Evolutionary conservation across 53 echinoderm and acorn worm genomes (phyloP), one percentile per base, ranked within the genome.

Genomic region (Arbacia lixula): DNA sequence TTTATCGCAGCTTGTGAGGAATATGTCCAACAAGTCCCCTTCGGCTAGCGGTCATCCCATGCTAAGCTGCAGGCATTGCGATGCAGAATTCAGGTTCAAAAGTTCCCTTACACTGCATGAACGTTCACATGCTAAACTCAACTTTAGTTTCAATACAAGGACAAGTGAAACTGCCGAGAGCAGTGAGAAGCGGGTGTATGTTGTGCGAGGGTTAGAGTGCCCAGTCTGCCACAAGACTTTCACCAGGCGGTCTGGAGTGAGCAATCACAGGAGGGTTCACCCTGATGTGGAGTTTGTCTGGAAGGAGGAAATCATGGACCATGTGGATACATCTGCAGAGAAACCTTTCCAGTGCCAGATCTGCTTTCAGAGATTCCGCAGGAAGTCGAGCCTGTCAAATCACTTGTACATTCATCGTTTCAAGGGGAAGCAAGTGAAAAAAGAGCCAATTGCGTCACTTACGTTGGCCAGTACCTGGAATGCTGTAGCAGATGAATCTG

Each of bases 221-320:
- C 82, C 82, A 1, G 82, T 63, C 26, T 81, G 82, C 62, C 9
- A 19, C 43, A 81, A 81, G 32, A 63, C 64, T n/a, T 81, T 81
- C 24, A 63, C 82, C 19, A 81, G 52, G 41, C 62, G 82, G 2
- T 81, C 82, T 19, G 52, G 82, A n/a, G 64, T 81, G 41, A 81
- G 62, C 52, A 81, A 81, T 46, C 82, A 81, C 64, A 63, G 30
- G 62, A 46, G 27, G 22, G 64, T 61, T 41, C 82, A 81, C 22
- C 82, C 82, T 6, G 82, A 63, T n/a, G 82, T 81, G 12, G 46
- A 63, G 21, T 81, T 81, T 32, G 49, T 81, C 19, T 63, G 82
- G 64, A 46, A 81, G 64, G 64, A 49, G 43, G 82, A 81, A 17
- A 32, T 63, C 1, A 62, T 28, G 32, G 46, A 19, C 6, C 28